phyloP scores from a whole-genome alignment of 2,113 vertebrate species.

The Stercorarius parasiticus region DNA sequence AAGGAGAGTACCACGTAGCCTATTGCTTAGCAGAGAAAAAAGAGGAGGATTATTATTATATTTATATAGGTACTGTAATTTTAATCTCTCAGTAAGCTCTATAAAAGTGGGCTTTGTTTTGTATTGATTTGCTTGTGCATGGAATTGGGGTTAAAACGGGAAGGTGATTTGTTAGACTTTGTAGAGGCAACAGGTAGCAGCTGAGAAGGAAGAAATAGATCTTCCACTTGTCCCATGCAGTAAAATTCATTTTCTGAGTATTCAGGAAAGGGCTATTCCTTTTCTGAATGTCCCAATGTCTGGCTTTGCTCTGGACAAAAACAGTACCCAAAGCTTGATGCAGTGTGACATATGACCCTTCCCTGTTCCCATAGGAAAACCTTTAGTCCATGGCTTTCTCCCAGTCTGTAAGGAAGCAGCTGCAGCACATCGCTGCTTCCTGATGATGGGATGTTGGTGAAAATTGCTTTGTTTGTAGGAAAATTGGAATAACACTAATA shows the following conservation, averaged over 20 bases:
- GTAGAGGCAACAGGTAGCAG: neutral
- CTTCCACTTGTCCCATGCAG: neutral
- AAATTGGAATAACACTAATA: neutral
- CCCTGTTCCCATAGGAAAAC: neutral
- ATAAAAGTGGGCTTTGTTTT: neutral
- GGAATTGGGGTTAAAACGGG: neutral
- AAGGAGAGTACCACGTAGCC: neutral
- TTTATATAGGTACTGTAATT: neutral
- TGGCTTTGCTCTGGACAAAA: neutral
- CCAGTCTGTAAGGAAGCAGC: slow-evolving; percentile 15
- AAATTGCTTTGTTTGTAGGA: neutral
- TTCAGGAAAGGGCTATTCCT: neutral
- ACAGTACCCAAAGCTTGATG: neutral
- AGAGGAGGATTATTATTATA: neutral
- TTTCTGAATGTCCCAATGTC: neutral
- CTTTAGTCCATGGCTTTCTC: neutral
- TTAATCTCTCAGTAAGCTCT: neutral
- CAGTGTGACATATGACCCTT: neutral
- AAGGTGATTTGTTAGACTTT: neutral
- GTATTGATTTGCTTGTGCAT: neutral
- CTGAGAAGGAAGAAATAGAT: neutral
- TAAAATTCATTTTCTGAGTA: neutral
- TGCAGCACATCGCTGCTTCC: neutral
- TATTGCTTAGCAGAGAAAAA: neutral
- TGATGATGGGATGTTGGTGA: neutral